phyloP scores from a whole-genome alignment of 1,140 invertebrate genomes.

The Psilanteris sp. region DNA sequence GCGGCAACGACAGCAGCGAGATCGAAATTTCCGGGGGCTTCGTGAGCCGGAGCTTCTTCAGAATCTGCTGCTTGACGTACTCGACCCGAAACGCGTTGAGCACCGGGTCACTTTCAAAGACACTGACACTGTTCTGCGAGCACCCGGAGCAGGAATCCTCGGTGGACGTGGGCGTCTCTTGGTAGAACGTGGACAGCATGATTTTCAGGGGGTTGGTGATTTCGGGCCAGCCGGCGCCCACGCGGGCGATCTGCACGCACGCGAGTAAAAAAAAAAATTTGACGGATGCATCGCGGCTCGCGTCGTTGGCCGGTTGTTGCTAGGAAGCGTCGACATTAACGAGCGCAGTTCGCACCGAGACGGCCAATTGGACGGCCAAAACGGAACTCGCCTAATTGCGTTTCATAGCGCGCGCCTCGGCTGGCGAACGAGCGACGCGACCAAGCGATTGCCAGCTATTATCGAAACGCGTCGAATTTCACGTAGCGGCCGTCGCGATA shows the following conservation, averaged over 20 bases:
- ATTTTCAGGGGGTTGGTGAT: constrained; percentile 69
- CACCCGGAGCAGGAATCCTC: constrained; percentile 68
- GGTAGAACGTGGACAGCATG: constrained; percentile 68
- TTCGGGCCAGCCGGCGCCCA: constrained; percentile 58
- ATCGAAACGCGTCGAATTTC: constrained; percentile 34
- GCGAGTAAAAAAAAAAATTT: constrained; percentile 56
- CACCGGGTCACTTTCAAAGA: constrained; percentile 68
- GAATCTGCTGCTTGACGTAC: constrained; percentile 89
- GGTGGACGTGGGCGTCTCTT: constrained; percentile 38
- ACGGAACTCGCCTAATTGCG: too few relatives aligned
- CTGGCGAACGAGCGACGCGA: too few relatives aligned
- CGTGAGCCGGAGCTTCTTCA: constrained; percentile 87
- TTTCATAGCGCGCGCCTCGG: too few relatives aligned
- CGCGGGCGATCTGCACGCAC: constrained; percentile 1
- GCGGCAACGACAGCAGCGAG: constrained; percentile 82
- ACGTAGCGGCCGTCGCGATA: constrained; percentile 35
- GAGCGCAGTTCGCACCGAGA: constrained; percentile 48
- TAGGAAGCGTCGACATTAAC: constrained; percentile 43
- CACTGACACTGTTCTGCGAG: constrained; percentile 68
- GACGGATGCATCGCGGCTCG: constrained; percentile 24
- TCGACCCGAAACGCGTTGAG: constrained; percentile 84
- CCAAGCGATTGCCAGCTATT: too few relatives aligned
- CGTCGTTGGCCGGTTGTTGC: too few relatives aligned
- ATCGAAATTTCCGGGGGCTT: constrained; percentile 84
- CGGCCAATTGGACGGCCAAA: too few relatives aligned